A percentile compares a stretch with the other conserved stretches of the same genome.
These are phyloP conservation scores for Phyllostomus hastatus DNA, from an alignment of 2,113 vertebrate genomes.

Conservation along the genomic window DNA sequence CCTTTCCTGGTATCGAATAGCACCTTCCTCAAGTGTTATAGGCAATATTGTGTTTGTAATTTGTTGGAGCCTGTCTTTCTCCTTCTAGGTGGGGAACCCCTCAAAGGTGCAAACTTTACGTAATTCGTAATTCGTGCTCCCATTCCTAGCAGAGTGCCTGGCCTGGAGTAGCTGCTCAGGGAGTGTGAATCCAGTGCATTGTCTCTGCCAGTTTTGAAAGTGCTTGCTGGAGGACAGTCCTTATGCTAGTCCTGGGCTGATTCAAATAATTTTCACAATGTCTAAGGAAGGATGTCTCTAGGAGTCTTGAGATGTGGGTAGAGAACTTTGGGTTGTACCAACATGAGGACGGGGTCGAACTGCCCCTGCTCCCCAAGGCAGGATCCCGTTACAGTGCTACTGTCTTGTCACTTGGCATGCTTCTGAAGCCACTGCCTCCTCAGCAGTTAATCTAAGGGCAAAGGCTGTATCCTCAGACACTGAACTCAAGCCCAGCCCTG, in stretches of 20 bases:
- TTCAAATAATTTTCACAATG: not conserved
- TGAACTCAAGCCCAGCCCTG: not conserved
- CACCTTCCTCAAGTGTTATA: not conserved
- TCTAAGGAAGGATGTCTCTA: not conserved
- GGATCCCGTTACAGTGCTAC: not conserved
- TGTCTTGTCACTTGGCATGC: not conserved
- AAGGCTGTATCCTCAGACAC: not conserved
- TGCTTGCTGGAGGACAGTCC: not conserved
- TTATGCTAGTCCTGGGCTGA: not conserved
- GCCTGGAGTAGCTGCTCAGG: not conserved
- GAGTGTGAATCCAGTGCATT: not conserved
- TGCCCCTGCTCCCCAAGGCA: not conserved
- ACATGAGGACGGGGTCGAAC: not conserved
- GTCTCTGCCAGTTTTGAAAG: not conserved
- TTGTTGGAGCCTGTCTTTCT: slow-evolving; percentile 13
- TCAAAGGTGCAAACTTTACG: slow-evolving; percentile 8
- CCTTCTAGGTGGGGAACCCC: not conserved
- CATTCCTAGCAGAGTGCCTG: not conserved
- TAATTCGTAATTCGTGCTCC: not conserved
- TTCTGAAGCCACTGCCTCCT: slow-evolving; percentile 11
- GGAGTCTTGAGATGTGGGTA: not conserved
- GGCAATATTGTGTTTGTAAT: not conserved
- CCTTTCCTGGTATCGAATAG: slow-evolving; percentile 36
- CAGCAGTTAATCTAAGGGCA: not conserved
- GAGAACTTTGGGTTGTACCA: not conserved